Evolutionary conservation across 2,113 vertebrate species (phyloP).

Genomic region (Chroicocephalus ridibundus): DNA sequence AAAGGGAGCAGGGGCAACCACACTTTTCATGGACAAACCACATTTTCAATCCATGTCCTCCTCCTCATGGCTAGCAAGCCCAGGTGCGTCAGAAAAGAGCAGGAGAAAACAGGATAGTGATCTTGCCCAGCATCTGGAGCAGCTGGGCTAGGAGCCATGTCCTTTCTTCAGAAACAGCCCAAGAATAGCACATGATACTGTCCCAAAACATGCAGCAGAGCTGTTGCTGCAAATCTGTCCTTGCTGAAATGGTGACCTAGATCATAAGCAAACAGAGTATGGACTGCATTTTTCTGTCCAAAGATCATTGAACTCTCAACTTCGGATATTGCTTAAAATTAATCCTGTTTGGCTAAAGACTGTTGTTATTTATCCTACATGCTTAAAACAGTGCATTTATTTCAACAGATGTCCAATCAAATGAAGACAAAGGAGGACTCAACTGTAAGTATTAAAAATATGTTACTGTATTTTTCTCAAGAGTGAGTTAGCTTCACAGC

Average conservation of each 20-base stretch:
- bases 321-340: not conserved
- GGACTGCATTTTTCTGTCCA: not conserved
- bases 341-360: not conserved
- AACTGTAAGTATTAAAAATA: conserved; percentile 18
- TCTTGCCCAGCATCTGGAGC: not conserved
- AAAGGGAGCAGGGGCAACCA: not conserved
- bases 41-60: not conserved
- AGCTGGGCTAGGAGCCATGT: not conserved
- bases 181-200: not conserved
- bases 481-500: not conserved
- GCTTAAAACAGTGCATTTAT: not conserved
- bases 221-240: not conserved
- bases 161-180: not conserved
- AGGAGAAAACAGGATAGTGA: not conserved
- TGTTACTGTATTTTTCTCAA: not conserved
- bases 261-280: not conserved
- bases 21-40: not conserved
- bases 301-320: not conserved
- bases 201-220: not conserved
- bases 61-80: not conserved
- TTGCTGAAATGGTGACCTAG: not conserved
- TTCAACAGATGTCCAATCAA: conserved; percentile 22
- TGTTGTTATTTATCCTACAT: not conserved
- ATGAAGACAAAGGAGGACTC: not conserved
- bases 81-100: not conserved